A percentile compares a stretch with the other conserved stretches of the same genome.
Conservation (phyloP, 2,113 vertebrate species). For the Amia ocellicauda region DNA sequence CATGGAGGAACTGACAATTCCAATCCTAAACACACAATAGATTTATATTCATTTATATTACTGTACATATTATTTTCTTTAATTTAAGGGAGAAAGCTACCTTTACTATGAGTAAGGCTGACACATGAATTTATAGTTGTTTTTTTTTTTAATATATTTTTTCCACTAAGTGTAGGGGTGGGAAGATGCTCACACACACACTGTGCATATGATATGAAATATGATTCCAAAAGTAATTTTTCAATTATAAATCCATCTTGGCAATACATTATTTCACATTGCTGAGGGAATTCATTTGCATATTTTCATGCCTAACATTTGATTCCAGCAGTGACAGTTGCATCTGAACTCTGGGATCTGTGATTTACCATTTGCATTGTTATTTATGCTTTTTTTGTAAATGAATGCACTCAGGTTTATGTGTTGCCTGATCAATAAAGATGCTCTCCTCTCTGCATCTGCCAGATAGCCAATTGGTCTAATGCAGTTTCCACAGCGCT, state of each 20-base stretch:
- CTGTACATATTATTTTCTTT: too few relatives aligned
- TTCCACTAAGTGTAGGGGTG: too few relatives aligned
- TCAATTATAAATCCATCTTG: neutral
- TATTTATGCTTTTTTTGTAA: conserved; percentile 36
- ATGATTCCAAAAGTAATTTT: too few relatives aligned
- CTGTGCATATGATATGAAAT: too few relatives aligned
- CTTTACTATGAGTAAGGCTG: too few relatives aligned
- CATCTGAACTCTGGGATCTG: neutral
- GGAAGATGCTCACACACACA: too few relatives aligned
- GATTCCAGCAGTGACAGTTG: neutral
- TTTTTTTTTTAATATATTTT: too few relatives aligned
- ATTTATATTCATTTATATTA: too few relatives aligned
- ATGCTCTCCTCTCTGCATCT: conserved; percentile 74
- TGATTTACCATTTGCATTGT: conserved; percentile 4
- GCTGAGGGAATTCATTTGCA: conserved; percentile 17
- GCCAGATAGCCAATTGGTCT: conserved; percentile 89
- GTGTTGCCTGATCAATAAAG: conserved; percentile 72
- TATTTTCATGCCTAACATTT: neutral
- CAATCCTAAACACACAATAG: too few relatives aligned
- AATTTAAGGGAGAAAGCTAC: too few relatives aligned
- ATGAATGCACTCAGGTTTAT: conserved; percentile 46
- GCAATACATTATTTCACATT: neutral
- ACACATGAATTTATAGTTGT: too few relatives aligned
- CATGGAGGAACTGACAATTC: too few relatives aligned
- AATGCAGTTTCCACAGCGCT: conserved; percentile 84